Evolutionary conservation across 2,888 invertebrate genomes (phyloP).

Genomic region (Pachycephus smyrnensis): DNA sequence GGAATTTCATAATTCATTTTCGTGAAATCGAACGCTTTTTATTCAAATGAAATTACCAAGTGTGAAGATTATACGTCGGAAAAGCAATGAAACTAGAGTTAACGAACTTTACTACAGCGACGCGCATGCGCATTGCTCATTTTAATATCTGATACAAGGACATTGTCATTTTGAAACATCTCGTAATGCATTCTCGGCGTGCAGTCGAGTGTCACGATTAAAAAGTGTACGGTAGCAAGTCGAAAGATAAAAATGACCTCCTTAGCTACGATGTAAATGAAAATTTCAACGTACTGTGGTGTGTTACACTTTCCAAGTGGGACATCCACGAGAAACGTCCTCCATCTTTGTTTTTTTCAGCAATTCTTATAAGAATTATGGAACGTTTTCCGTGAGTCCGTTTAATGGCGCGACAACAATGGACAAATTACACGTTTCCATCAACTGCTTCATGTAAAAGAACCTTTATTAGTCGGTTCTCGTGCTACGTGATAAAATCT

Average conservation of each 20-base stretch:
- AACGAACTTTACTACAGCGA: neutral
- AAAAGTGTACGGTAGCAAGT: neutral
- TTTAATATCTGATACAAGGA: neutral
- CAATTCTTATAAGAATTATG: neutral
- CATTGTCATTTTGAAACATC: neutral
- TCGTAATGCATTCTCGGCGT: neutral
- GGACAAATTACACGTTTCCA: neutral
- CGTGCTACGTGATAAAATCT: neutral
- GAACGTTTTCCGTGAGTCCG: neutral
- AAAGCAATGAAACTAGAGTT: neutral
- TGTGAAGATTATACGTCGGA: neutral
- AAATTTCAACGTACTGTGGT: neutral
- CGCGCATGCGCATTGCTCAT: neutral
- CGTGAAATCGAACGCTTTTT: neutral
- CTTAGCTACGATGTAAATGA: neutral
- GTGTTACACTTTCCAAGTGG: neutral
- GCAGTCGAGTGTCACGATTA: neutral
- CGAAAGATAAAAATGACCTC: neutral
- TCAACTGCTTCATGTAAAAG: neutral
- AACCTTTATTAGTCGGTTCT: constrained; percentile 2
- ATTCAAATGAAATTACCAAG: neutral
- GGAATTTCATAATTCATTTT: neutral
- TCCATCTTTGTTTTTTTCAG: neutral
- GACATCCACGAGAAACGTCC: neutral
- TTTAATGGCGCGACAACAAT: neutral